A percentile compares a stretch with the other conserved stretches of the same genome.
Conservation (phyloP, 2,797 vertebrate species). For the Argyrosomus regius region DNA sequence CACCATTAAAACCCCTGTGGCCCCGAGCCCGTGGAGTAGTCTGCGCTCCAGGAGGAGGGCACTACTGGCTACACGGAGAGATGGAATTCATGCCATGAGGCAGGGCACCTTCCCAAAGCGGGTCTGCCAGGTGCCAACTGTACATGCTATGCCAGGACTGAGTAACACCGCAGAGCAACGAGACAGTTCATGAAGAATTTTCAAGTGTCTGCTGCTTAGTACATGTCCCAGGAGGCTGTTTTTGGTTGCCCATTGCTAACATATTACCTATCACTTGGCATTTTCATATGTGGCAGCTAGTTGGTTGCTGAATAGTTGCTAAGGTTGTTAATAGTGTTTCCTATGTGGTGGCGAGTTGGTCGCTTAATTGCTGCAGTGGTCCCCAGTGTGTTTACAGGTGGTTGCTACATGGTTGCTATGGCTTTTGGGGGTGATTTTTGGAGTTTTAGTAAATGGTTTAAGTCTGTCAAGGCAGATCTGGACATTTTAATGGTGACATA, state of each 20-base stretch:
- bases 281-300: background rate
- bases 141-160: background rate
- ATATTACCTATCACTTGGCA: background rate
- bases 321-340: background rate
- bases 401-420: background rate
- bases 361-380: background rate
- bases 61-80: slow-evolving; percentile 1
- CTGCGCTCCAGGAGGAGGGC: slow-evolving; percentile 33
- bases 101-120: background rate
- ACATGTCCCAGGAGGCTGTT: background rate
- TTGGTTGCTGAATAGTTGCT: background rate
- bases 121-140: slow-evolving; percentile 31
- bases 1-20: slow-evolving; percentile 69
- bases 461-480: background rate
- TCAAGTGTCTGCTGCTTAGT: background rate
- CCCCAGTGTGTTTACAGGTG: background rate
- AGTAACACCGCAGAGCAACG: background rate
- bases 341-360: background rate
- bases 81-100: slow-evolving; percentile 7
- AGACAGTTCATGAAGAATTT: background rate
- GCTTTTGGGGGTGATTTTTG: too few species aligned
- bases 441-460: background rate
- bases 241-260: background rate
- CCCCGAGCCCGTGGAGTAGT: slow-evolving; percentile 35
- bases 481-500: background rate